Evolutionary conservation across 2,888 invertebrate species (phyloP).

Genomic region (Eupeodes latifasciatus): DNA sequence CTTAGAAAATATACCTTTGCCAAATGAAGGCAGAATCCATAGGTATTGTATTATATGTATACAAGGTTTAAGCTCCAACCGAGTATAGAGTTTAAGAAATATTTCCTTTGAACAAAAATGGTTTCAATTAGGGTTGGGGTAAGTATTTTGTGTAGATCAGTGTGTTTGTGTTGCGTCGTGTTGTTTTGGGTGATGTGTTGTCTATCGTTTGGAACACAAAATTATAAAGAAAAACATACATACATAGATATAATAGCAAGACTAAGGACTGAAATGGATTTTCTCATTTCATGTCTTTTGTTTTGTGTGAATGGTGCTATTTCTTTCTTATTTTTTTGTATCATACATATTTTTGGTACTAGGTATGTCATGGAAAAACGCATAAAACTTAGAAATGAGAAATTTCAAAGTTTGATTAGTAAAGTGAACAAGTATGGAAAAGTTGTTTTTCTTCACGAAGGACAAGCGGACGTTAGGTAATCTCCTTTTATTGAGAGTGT

Average conservation of each 20-base stretch:
- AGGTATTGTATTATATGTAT: not conserved
- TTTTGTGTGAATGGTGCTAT: slow-evolving; percentile 69
- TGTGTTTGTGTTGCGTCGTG: slow-evolving; percentile 6
- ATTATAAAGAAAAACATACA: slow-evolving; percentile 44
- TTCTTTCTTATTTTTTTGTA: slow-evolving; percentile 14
- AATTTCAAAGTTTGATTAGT: slow-evolving; percentile 76
- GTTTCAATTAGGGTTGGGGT: not conserved
- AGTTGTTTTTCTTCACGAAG: slow-evolving; percentile 25
- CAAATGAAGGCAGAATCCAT: slow-evolving; percentile 42
- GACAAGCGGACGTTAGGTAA: slow-evolving; percentile 25
- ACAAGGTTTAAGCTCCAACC: not conserved
- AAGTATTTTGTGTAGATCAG: not conserved
- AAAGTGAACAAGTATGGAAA: slow-evolving; percentile 68
- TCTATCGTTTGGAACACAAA: slow-evolving; percentile 23
- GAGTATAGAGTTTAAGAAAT: slow-evolving; percentile 40
- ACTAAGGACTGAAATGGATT: slow-evolving; percentile 70
- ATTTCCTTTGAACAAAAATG: not conserved
- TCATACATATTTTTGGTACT: not conserved
- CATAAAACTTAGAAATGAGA: slow-evolving; percentile 67
- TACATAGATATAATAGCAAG: slow-evolving; percentile 49
- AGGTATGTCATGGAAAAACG: slow-evolving; percentile 46
- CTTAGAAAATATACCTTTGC: slow-evolving; percentile 69
- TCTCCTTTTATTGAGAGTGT: slow-evolving; percentile 22
- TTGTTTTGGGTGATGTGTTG: not conserved
- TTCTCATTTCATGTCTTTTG: slow-evolving; percentile 67